Percentiles rank a stretch among this genome's conserved stretches.
Conservation (phyloP, 1,140 invertebrate species). For the Mactra quadrangularis region DNA sequence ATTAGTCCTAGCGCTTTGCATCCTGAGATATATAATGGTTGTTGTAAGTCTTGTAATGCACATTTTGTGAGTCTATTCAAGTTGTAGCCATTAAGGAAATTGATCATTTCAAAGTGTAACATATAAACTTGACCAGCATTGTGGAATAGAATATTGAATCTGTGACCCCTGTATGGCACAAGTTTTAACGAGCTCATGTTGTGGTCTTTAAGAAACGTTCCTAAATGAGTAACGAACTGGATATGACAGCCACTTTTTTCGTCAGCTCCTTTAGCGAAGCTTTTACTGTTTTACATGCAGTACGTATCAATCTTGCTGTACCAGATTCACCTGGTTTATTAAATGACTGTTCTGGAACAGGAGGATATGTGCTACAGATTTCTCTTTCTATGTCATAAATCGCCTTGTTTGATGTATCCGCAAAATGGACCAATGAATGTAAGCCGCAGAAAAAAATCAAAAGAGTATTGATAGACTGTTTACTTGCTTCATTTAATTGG, state of each 20-base stretch:
- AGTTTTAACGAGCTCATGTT: not conserved
- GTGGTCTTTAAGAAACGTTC: conserved; percentile 30
- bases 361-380: not conserved
- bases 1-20: conserved; percentile 34
- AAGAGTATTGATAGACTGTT: conserved; percentile 5
- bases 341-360: not conserved
- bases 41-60: conserved; percentile 22
- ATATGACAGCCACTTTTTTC: conserved; percentile 10
- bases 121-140: conserved; percentile 44
- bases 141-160: conserved; percentile 56
- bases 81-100: not conserved
- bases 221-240: not conserved
- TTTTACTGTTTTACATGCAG: not conserved
- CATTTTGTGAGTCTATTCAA: conserved; percentile 22
- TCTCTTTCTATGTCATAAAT: too few species aligned
- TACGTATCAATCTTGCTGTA: not conserved
- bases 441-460: conserved; percentile 55
- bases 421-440: conserved; percentile 46
- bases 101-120: conserved; percentile 29
- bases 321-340: conserved; percentile 15
- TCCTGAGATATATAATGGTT: conserved; percentile 24
- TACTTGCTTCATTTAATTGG: conserved; percentile 21
- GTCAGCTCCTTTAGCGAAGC: conserved; percentile 18
- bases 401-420: conserved; percentile 22
- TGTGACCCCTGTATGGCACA: conserved; percentile 19